These are phyloP conservation scores for Uloborus plumipes DNA, from an alignment of 2,888 invertebrate species.

Conservation along the genomic window DNA sequence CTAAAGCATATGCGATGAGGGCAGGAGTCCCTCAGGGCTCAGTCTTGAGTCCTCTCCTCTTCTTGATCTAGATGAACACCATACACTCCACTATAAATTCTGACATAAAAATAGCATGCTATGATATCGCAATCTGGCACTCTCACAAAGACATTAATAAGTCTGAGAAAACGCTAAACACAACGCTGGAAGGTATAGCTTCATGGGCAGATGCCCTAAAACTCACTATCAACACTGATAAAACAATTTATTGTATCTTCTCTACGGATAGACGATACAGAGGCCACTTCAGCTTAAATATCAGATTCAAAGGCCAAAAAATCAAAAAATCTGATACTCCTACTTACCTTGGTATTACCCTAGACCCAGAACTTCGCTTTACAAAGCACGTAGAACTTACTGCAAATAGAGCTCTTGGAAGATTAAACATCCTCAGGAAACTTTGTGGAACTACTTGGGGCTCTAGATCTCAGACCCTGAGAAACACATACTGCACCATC, in stretches of 20 bases:
- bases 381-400: not conserved
- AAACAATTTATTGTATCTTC: conserved; percentile 15
- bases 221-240: conserved; percentile 1
- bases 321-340: not conserved
- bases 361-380: not conserved
- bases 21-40: too few relatives aligned
- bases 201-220: conserved; percentile 4
- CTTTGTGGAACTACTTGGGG: conserved; percentile 7
- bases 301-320: not conserved
- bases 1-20: too few relatives aligned
- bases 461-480: not conserved
- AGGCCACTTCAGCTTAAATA: not conserved
- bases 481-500: not conserved
- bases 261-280: not conserved
- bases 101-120: not conserved
- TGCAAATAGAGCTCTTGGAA: not conserved
- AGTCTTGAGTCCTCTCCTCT: too few relatives aligned
- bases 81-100: not conserved
- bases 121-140: conserved; percentile 4
- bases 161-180: not conserved
- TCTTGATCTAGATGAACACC: not conserved
- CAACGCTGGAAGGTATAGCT: not conserved
- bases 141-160: not conserved
- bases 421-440: conserved; percentile 5
- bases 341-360: not conserved